Evolutionary conservation across 2,888 invertebrate species (phyloP), one percentile per base, ranked within the genome.

Genomic region (Drosophila paramelanica): DNA sequence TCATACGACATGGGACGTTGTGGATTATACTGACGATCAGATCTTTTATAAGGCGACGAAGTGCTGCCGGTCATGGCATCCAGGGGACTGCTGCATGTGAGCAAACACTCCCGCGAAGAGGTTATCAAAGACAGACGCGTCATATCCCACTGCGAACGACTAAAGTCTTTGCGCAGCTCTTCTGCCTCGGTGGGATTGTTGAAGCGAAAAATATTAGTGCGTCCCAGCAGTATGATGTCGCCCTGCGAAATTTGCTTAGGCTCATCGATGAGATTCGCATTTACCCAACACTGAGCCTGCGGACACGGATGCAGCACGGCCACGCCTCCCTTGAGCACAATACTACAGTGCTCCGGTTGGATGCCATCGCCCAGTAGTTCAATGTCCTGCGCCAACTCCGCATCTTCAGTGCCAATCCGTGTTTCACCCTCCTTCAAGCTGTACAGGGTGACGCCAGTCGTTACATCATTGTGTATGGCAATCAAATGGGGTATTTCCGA

Each of bases 401-500:
- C 94, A 78, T 96, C 96, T 74, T 95, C 96, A 11, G 95, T 96
- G 58, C 98, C 98, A 66, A 98, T 96, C 67, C 95, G 94, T 0
- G 97, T 98, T 91, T 95, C 96, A 5, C 98, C 98, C 91, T 98
- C 97, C 94, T 97, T 97, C 25, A 98, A 93, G 92, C 98, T 97
- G 90, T 98, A 98, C 0, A 98, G 93, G 0, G 97, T 97, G 31
- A 98, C 97, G 0, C 98, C 98, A 0, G 98, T 98, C 65, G 96
- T 97, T 47, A 97, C 94, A 92, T 98, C 97, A 89, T 98, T 98
- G 88, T 98, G 98, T 75, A 98, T 97, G 36, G 97, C 97, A 53
- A 98, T 96, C 5, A 98, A 94, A 93, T 98, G 98, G 0, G 98
- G 98, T 94, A 96, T 95, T 90, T 97, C 97, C 0, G 97, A 97